phyloP scores from a whole-genome alignment of 2,797 vertebrate genomes.

The Rhynchotus rufescens region DNA sequence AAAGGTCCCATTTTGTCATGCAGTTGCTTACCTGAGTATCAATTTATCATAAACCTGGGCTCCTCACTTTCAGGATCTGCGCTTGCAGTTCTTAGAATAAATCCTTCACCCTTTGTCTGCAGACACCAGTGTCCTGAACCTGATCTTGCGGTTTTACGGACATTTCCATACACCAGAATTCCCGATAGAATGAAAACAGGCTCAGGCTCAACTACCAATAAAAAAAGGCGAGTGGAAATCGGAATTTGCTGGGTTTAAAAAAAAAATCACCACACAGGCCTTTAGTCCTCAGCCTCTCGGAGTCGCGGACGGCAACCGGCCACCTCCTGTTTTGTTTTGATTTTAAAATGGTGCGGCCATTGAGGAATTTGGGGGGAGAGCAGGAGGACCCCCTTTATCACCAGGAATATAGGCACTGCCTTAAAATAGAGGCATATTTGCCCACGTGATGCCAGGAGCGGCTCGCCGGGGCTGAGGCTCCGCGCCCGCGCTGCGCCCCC shows the following conservation, averaged over 20 bases:
- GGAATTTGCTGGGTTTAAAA: slow-evolving; percentile 66
- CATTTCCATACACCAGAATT: slow-evolving; percentile 98
- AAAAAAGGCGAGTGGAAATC: slow-evolving; percentile 91
- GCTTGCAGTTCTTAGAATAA: slow-evolving; percentile 89
- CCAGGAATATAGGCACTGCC: slow-evolving; percentile 96
- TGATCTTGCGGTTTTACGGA: slow-evolving; percentile 97
- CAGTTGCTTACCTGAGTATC: slow-evolving; percentile 98
- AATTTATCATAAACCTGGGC: slow-evolving; percentile 94
- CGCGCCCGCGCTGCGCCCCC: slow-evolving; percentile 59
- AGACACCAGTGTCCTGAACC: slow-evolving; percentile 97
- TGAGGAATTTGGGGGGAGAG: slow-evolving; percentile 85
- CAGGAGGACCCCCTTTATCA: slow-evolving; percentile 90
- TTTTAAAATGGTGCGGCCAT: slow-evolving; percentile 78
- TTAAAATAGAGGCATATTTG: slow-evolving; percentile 95
- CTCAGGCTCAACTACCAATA: slow-evolving; percentile 98
- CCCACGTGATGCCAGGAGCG: slow-evolving; percentile 94
- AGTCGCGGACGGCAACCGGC: slow-evolving; percentile 51
- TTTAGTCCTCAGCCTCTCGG: slow-evolving; percentile 59
- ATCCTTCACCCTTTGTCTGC: slow-evolving; percentile 99
- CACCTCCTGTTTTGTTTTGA: slow-evolving; percentile 75
- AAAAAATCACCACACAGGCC: slow-evolving; percentile 35
- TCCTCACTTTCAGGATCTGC: slow-evolving; percentile 89
- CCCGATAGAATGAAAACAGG: slow-evolving; percentile 96
- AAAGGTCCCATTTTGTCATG: slow-evolving; percentile 94
- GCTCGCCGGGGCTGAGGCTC: slow-evolving; percentile 87